A percentile compares a stretch with the other conserved stretches of the same genome.
These are phyloP conservation scores for Mesoligia furuncula DNA, from an alignment of 2,888 invertebrate species.

Conservation along the genomic window DNA sequence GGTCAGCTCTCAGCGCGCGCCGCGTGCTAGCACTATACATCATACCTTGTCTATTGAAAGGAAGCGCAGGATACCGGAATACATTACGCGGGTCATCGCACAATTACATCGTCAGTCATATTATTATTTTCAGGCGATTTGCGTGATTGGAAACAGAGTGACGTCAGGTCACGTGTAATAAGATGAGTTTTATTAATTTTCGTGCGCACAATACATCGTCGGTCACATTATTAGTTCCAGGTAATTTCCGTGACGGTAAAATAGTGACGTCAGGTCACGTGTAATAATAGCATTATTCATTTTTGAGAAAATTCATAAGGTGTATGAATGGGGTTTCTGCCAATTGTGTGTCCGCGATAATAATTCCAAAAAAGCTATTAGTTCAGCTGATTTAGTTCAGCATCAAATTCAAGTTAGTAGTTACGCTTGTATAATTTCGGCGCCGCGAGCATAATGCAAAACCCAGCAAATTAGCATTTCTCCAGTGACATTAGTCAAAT, in stretches of 20 bases:
- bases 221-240: no score
- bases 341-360: background rate
- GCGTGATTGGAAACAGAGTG: background rate
- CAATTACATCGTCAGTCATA: background rate
- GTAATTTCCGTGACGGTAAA: background rate
- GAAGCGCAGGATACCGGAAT: background rate
- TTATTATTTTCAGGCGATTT: background rate
- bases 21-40: no score
- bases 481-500: no score
- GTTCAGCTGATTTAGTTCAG: background rate
- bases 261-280: background rate
- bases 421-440: no score
- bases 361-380: background rate
- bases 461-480: background rate
- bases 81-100: background rate
- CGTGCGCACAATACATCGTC: no score
- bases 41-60: no score
- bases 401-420: no score
- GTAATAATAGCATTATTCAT: no score
- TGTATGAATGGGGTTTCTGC: no score
- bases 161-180: background rate
- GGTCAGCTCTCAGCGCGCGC: no score
- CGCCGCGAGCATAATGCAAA: background rate
- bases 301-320: no score
- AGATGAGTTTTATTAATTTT: no score